These are phyloP conservation scores for Andrena trimmerana DNA, from an alignment of 2,888 invertebrate genomes.

Conservation along the genomic window DNA sequence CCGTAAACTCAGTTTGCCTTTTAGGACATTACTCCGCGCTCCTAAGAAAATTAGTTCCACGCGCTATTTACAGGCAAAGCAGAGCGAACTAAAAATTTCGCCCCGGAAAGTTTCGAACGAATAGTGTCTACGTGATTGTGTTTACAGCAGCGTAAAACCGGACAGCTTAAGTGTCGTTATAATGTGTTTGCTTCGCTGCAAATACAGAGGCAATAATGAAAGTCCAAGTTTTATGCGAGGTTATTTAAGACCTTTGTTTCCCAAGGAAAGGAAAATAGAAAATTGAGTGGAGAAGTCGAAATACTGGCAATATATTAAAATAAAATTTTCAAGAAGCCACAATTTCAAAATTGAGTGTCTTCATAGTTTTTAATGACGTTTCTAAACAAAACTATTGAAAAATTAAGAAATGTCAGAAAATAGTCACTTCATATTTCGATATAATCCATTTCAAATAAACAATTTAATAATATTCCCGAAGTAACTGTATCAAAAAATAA, in stretches of 20 bases:
- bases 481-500: too few relatives aligned
- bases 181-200: background rate
- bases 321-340: background rate
- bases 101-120: background rate
- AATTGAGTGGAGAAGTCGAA: background rate
- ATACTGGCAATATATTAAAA: background rate
- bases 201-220: background rate
- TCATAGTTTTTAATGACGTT: background rate
- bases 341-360: background rate
- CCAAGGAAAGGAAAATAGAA: background rate
- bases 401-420: background rate
- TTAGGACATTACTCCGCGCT: conserved; percentile 7
- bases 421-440: background rate
- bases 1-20: conserved; percentile 19
- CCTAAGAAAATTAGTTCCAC: conserved; percentile 25
- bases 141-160: background rate
- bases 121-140: conserved; percentile 2
- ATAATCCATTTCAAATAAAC: background rate
- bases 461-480: too few relatives aligned
- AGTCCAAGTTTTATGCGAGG: background rate
- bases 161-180: conserved; percentile 2
- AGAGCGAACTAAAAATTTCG: conserved; percentile 3
- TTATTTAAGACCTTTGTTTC: background rate
- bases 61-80: conserved; percentile 19
- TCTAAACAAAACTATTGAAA: background rate